Evolutionary conservation across 1,140 invertebrate genomes (phyloP), one percentile per base, ranked within the genome.

Genomic region (Drosophila sulfurigaster): DNA sequence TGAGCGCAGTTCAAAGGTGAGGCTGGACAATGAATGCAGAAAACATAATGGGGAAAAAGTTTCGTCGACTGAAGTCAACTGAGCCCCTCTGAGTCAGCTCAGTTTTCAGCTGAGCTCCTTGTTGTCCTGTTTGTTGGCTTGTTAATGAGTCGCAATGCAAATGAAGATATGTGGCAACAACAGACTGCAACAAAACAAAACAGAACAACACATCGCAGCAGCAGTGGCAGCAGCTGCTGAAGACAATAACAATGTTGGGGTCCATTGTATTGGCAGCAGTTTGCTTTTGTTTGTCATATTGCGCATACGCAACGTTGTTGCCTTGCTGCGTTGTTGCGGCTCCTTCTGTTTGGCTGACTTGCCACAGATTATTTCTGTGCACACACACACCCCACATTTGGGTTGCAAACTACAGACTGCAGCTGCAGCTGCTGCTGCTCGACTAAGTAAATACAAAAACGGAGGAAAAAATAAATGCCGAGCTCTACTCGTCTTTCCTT

Each of bases 271-370:
- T 46, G 60, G 5, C 41, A 16, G 75, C 52, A 70, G 60, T 49
- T 43, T 62, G 38, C 38, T 43, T 63, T 52, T 62, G 30, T 73
- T 13, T 59, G 73, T 68, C 74, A 85, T 78, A 85, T 85, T 70
- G 72, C 81, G 81, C 65, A 83, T 85, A 85, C 81, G 81, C 74
- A 81, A 43, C 81, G 81, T 85, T 85, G 82, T 70, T 60, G 81
- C 81, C 48, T 8, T 10, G 78, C 81, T 85, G 82, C 81, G 81
- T 85, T 85, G 81, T 70, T 56, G 81, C 81, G 62, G 43, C 59
- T 74, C 67, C 76, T 70, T 79, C 67, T 73, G 63, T 76, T 83
- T 80, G 75, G 30, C 63, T 59, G 43, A 38, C 43, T 57, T 62
- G 30, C 32, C 70, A 58, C 67, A 63, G 28, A 54, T 68, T 56